These are phyloP conservation scores for Chrysomela aeneicollis DNA, from an alignment of 2,888 invertebrate species.

Conservation along the genomic window DNA sequence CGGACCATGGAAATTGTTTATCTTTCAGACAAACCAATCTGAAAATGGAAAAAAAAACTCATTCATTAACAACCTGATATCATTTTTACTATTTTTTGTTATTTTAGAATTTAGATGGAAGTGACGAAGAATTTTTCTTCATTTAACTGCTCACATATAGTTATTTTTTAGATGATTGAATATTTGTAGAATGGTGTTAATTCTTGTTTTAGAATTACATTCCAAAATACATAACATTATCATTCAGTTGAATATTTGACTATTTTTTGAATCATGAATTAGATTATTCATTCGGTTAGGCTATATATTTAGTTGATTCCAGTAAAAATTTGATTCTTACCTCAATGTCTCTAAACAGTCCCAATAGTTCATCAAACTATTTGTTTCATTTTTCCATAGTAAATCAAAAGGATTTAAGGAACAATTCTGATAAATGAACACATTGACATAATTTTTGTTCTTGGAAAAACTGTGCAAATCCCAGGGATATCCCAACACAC, in stretches of 20 bases:
- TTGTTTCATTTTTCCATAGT: constrained; percentile 49
- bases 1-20: constrained; percentile 53
- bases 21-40: constrained; percentile 51
- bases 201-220: too few relatives aligned
- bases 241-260: too few relatives aligned
- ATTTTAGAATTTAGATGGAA: too few relatives aligned
- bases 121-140: too few relatives aligned
- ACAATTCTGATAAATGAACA: constrained; percentile 50
- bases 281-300: too few relatives aligned
- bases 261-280: too few relatives aligned
- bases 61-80: background rate
- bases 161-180: too few relatives aligned
- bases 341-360: constrained; percentile 57
- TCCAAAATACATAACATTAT: too few relatives aligned
- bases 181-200: too few relatives aligned
- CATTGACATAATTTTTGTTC: constrained; percentile 44
- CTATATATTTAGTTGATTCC: too few relatives aligned
- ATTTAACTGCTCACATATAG: too few relatives aligned
- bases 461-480: constrained; percentile 46
- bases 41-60: constrained; percentile 26
- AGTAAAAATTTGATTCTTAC: too few relatives aligned
- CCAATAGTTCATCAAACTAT: constrained; percentile 52
- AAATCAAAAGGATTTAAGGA: constrained; percentile 49
- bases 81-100: background rate
- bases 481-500: constrained; percentile 49